These are phyloP conservation scores for Drosophila ustulata DNA, from an alignment of 2,888 invertebrate genomes.

Conservation along the genomic window DNA sequence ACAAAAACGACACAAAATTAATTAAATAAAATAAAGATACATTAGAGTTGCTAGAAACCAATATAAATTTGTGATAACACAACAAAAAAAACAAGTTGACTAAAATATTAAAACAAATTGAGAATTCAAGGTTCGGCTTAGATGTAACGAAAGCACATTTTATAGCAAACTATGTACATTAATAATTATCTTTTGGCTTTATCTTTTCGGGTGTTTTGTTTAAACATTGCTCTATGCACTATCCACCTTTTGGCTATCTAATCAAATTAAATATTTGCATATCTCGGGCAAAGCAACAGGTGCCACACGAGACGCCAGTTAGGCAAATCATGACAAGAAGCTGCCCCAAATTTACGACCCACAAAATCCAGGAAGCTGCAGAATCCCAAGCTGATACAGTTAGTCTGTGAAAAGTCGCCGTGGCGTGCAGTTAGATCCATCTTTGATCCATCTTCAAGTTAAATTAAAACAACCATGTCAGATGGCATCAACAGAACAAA, in stretches of 20 bases:
- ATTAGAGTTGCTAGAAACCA: too few species aligned
- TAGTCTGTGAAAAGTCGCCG: constrained; percentile 22
- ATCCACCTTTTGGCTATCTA: constrained; percentile 35
- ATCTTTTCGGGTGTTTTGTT: neutral
- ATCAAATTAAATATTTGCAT: constrained; percentile 35
- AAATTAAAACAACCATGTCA: constrained; percentile 14
- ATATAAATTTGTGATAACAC: too few species aligned
- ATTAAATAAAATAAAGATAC: too few species aligned
- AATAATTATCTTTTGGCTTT: neutral
- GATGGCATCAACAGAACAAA: constrained; percentile 11
- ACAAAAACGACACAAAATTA: too few species aligned
- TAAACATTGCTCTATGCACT: constrained; percentile 13
- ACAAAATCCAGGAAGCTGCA: neutral
- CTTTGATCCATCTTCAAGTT: neutral
- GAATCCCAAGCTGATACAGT: neutral
- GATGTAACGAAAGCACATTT: neutral
- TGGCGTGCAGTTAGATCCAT: neutral
- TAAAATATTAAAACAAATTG: too few species aligned
- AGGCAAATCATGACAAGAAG: constrained; percentile 10
- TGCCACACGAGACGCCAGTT: neutral
- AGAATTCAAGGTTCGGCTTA: too few species aligned
- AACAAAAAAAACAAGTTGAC: too few species aligned
- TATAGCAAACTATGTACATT: neutral
- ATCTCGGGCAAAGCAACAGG: constrained; percentile 10
- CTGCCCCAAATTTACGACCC: constrained; percentile 29